A percentile compares a stretch with the other conserved stretches of the same genome.
Conservation (phyloP, 2,113 vertebrate genomes). For the Cervus canadensis region DNA sequence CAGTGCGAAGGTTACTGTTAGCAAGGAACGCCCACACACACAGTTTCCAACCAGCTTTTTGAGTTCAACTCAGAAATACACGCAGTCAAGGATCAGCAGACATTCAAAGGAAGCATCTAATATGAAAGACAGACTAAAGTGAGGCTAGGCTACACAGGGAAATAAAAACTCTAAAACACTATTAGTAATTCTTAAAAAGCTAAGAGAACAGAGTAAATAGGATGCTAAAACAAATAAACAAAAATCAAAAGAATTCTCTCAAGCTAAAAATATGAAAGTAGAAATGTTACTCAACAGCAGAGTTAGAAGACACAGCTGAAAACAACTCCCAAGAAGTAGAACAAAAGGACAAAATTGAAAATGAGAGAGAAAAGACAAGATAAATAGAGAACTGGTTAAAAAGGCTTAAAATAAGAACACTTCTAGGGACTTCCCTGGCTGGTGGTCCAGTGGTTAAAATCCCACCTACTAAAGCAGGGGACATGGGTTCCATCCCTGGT, state of each 20-base stretch:
- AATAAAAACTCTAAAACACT: background rate
- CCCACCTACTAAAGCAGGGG: background rate
- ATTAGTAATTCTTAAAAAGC: background rate
- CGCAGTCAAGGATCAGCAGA: background rate
- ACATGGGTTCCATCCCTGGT: background rate
- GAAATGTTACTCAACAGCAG: background rate
- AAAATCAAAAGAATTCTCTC: background rate
- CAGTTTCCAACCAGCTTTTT: background rate
- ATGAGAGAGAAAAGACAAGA: background rate
- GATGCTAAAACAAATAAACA: background rate
- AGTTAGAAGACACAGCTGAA: background rate
- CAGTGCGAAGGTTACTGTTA: background rate
- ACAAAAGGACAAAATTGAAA: background rate
- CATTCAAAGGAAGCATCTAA: constrained; percentile 8
- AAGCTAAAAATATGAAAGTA: background rate
- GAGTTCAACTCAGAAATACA: background rate
- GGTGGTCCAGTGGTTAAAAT: background rate
- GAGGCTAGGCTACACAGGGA: background rate
- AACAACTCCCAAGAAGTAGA: background rate
- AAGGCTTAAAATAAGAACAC: background rate
- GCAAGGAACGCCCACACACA: background rate
- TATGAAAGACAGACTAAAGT: background rate
- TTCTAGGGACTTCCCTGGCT: background rate
- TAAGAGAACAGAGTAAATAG: background rate
- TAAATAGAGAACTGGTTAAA: background rate